A percentile compares a stretch with the other conserved stretches of the same genome.
Conservation (phyloP, 2,888 invertebrate species). For the Lithophane ornitopus region DNA sequence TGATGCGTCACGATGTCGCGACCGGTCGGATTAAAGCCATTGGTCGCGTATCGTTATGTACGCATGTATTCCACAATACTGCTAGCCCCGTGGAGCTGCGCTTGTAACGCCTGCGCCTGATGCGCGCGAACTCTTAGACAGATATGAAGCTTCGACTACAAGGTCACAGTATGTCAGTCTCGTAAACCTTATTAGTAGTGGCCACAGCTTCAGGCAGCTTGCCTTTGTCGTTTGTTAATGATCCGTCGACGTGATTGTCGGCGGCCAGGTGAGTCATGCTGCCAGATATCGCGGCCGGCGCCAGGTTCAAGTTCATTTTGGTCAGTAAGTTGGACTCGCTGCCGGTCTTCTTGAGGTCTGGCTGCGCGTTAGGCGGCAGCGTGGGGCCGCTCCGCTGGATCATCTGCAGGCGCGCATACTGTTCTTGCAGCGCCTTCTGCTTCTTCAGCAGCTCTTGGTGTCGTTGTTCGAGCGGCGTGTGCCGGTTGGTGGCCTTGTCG, state of each 20-base stretch:
- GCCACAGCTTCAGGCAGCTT: conserved; percentile 78
- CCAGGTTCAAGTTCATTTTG: conserved; percentile 94
- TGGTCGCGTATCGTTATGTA: background rate
- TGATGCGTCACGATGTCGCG: background rate
- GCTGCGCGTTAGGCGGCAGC: conserved; percentile 91
- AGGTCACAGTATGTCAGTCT: conserved; percentile 97
- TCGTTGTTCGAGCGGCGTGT: conserved; percentile 95
- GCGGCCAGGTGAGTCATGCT: conserved; percentile 85
- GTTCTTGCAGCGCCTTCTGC: conserved; percentile 97
- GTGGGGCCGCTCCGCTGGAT: conserved; percentile 94
- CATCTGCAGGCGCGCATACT: conserved; percentile 97
- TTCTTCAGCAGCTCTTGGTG: conserved; percentile 97
- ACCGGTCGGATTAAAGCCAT: conserved; percentile 5
- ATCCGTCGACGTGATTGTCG: conserved; percentile 66
- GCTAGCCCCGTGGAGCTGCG: background rate
- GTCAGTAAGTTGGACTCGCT: conserved; percentile 96
- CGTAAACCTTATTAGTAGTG: conserved; percentile 95
- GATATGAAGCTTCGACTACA: conserved; percentile 76
- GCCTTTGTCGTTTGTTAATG: conserved; percentile 53
- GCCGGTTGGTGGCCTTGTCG: conserved; percentile 86
- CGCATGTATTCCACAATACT: background rate
- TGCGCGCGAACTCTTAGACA: conserved; percentile 67
- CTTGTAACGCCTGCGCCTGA: conserved; percentile 1
- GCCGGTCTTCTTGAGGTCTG: conserved; percentile 95
- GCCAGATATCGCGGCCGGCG: conserved; percentile 83